phyloP scores from a whole-genome alignment of 2,797 vertebrate genomes.

The Spinibarbus caldwelli region DNA sequence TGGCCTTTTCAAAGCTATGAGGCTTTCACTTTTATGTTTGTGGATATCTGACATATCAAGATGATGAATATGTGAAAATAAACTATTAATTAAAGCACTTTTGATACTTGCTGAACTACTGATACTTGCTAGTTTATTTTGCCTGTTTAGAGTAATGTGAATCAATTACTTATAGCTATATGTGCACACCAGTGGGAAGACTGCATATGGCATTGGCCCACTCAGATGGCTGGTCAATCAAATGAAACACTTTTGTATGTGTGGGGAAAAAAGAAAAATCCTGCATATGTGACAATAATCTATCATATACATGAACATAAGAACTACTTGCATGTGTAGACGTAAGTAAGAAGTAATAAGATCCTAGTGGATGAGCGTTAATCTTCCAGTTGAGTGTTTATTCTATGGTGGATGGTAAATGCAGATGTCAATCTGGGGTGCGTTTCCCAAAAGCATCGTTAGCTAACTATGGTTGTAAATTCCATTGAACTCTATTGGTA shows the following conservation, averaged over 20 bases:
- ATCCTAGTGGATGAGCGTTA: not conserved
- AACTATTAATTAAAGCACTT: not conserved
- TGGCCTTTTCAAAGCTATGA: not conserved
- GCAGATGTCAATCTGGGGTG: no score
- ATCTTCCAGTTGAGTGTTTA: not conserved
- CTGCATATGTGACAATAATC: not conserved
- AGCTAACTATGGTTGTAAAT: no score
- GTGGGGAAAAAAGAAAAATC: no score
- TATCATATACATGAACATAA: not conserved
- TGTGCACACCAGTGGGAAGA: not conserved
- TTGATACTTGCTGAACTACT: not conserved
- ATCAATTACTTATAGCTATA: not conserved
- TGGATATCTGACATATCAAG: slow-evolving; percentile 8
- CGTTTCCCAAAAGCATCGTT: no score
- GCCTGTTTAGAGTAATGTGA: not conserved
- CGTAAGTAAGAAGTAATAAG: not conserved
- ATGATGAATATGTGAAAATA: not conserved
- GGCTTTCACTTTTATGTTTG: not conserved
- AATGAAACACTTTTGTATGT: no score
- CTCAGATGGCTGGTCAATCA: not conserved
- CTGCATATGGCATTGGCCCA: not conserved
- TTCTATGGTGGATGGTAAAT: not conserved
- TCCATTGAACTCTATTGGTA: no score
- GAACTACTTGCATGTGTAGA: not conserved
- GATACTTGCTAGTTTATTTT: not conserved